Conservation (phyloP, 2,797 vertebrate species). For the Bradypodion ventrale region DNA sequence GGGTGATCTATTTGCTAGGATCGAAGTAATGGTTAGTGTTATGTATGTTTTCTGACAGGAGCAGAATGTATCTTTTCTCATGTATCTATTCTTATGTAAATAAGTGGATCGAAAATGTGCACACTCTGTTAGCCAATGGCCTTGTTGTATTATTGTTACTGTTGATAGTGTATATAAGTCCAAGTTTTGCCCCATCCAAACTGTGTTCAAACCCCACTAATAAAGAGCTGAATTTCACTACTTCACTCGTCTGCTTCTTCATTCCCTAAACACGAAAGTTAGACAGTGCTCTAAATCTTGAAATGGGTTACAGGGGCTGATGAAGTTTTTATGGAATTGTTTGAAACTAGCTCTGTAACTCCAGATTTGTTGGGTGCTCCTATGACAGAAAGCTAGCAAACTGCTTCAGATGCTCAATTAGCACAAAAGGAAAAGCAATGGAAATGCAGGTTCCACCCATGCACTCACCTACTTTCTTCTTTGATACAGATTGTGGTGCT, state of each 20-base stretch:
- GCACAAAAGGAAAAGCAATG: not conserved
- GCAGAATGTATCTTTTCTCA: too few species aligned
- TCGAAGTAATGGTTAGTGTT: not conserved
- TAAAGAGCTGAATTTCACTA: too few species aligned
- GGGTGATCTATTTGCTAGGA: not conserved
- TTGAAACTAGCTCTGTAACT: not conserved
- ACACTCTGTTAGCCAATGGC: too few species aligned
- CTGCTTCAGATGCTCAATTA: not conserved
- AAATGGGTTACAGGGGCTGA: not conserved
- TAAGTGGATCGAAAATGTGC: too few species aligned
- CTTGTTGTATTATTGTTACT: too few species aligned
- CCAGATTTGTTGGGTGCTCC: not conserved
- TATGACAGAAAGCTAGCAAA: not conserved
- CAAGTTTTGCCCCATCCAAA: too few species aligned
- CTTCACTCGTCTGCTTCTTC: too few species aligned
- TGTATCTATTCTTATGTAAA: too few species aligned
- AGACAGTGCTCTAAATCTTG: not conserved
- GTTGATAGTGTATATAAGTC: too few species aligned
- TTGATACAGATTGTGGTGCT: not conserved
- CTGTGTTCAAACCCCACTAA: too few species aligned
- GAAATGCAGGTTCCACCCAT: not conserved
- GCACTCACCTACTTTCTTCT: not conserved
- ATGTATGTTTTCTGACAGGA: too few species aligned
- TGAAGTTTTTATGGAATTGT: not conserved
- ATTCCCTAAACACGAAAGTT: too few species aligned